phyloP scores from a whole-genome alignment of 2,888 invertebrate genomes.

The Nesidiocoris tenuis region DNA sequence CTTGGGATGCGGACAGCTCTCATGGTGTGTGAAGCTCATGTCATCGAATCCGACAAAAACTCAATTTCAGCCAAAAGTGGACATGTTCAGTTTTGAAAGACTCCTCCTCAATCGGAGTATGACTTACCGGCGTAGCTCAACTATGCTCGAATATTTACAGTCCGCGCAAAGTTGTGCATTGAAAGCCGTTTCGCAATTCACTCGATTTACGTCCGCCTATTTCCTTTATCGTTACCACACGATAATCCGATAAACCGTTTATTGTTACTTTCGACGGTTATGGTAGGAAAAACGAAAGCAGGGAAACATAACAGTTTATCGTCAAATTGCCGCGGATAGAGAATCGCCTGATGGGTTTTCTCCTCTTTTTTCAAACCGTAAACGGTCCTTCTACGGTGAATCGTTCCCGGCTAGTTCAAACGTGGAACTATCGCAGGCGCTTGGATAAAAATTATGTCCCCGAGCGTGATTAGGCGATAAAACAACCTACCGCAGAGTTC shows the following conservation, averaged over 20 bases:
- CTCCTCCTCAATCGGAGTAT: no score
- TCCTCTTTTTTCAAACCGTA: not conserved
- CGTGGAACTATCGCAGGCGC: not conserved
- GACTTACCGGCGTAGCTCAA: no score
- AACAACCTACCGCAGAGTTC: not conserved
- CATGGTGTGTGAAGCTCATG: no score
- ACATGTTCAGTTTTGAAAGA: no score
- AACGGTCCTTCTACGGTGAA: no score
- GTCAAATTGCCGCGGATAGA: not conserved
- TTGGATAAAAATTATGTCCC: not conserved
- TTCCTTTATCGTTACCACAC: not conserved
- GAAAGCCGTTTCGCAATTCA: not conserved
- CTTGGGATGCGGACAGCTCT: no score
- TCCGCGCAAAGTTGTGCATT: not conserved
- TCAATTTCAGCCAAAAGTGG: no score
- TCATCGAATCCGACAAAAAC: no score
- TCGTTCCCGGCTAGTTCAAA: not conserved
- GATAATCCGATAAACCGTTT: not conserved
- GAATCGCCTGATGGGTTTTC: not conserved
- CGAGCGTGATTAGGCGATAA: not conserved
- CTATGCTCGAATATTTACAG: no score
- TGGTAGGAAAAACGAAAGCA: not conserved
- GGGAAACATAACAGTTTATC: not conserved
- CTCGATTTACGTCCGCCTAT: not conserved
- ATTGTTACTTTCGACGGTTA: not conserved